Conservation (phyloP, 2,797 vertebrate genomes). For the Sylvia borin region DNA sequence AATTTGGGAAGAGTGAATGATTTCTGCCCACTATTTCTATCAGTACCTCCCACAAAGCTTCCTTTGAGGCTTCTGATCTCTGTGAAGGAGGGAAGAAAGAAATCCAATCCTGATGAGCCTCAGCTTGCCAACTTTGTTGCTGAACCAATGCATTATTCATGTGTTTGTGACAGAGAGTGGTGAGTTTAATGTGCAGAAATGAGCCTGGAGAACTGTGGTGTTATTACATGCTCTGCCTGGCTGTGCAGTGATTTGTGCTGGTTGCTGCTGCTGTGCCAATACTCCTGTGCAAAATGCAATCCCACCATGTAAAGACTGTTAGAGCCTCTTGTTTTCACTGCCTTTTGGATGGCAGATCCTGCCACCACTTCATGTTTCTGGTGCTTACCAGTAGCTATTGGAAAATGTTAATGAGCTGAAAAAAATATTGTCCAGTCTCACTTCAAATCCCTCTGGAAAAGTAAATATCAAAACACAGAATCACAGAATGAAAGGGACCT, state of each 20-base stretch:
- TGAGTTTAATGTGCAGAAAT: conserved; percentile 15
- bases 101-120: not conserved
- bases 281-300: not conserved
- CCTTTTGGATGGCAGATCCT: not conserved
- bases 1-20: not conserved
- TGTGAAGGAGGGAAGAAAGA: not conserved
- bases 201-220: not conserved
- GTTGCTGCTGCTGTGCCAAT: not conserved
- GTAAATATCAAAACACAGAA: not conserved
- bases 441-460: not conserved
- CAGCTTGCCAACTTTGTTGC: not conserved
- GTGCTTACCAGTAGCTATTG: not conserved
- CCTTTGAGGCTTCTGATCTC: not conserved
- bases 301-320: not conserved
- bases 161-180: not conserved
- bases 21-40: not conserved
- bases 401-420: not conserved
- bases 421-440: not conserved
- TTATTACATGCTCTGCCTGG: not conserved
- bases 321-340: not conserved
- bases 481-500: not conserved
- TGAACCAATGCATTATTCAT: conserved; percentile 43
- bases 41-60: not conserved
- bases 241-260: not conserved
- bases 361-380: not conserved